Conservation (phyloP, 2,113 vertebrate species). For the Brachyhypopomus occidentalis region DNA sequence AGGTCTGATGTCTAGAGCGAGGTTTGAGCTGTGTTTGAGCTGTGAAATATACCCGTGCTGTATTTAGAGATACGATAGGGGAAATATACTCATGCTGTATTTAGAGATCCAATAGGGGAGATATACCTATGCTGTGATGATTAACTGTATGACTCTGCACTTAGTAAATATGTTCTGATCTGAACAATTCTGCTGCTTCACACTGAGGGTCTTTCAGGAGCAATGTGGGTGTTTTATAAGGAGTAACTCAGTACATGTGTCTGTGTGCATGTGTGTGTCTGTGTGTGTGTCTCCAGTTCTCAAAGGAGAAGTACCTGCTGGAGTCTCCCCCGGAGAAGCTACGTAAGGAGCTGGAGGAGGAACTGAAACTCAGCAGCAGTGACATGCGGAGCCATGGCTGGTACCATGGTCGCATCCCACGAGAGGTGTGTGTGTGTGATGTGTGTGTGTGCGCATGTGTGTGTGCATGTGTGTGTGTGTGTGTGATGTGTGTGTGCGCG, state of each 20-base stretch:
- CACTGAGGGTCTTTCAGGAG: too few species aligned
- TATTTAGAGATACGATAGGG: too few species aligned
- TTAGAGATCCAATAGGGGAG: too few species aligned
- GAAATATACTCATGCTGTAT: too few species aligned
- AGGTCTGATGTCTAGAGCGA: too few species aligned
- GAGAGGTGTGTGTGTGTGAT: constrained; percentile 79
- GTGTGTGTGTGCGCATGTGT: background rate
- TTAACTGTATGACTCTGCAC: background rate
- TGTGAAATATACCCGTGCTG: too few species aligned
- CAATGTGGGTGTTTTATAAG: background rate
- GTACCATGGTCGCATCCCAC: constrained; percentile 97
- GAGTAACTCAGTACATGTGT: constrained; percentile 9
- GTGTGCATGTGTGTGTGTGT: background rate
- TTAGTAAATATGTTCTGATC: background rate
- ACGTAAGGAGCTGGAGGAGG: constrained; percentile 94
- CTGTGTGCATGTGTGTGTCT: too few species aligned
- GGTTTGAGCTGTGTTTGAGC: too few species aligned
- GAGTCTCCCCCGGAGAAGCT: constrained; percentile 96
- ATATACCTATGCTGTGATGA: background rate
- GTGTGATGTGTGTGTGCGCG: background rate
- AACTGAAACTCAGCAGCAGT: constrained; percentile 90
- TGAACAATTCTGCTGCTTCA: background rate
- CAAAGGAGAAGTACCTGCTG: constrained; percentile 97
- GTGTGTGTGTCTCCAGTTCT: constrained; percentile 85
- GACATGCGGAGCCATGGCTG: constrained; percentile 96